A percentile compares a stretch with the other conserved stretches of the same genome.
These are phyloP conservation scores for Holacanthella duospinosa DNA, from an alignment of 2,888 invertebrate genomes.

Conservation along the genomic window DNA sequence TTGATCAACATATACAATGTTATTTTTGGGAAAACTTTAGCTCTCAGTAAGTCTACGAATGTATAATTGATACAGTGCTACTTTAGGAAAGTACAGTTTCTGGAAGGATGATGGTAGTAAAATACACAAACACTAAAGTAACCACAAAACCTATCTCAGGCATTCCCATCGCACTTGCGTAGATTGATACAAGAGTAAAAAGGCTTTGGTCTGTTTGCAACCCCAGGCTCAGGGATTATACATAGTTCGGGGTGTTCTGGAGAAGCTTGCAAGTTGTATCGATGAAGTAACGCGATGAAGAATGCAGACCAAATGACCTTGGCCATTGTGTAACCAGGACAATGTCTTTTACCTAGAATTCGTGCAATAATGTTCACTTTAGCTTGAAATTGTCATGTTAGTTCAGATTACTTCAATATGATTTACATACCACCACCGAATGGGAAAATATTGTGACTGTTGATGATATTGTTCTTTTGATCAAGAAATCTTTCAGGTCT, in stretches of 20 bases:
- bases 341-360: neutral
- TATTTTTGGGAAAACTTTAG: too few relatives aligned
- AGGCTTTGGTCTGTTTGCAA: neutral
- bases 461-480: neutral
- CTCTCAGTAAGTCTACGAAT: too few relatives aligned
- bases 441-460: neutral
- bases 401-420: neutral
- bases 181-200: neutral
- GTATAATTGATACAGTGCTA: too few relatives aligned
- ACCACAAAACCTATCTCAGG: too few relatives aligned
- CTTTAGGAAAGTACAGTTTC: too few relatives aligned
- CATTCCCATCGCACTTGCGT: too few relatives aligned
- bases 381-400: neutral
- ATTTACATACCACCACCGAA: neutral
- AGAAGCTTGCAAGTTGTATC: neutral
- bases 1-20: too few relatives aligned
- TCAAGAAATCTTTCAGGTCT: neutral
- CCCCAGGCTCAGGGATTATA: neutral
- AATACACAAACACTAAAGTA: too few relatives aligned
- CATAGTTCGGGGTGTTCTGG: neutral
- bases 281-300: neutral
- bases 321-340: neutral
- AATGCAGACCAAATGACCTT: neutral
- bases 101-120: too few relatives aligned
- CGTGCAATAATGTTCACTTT: neutral